phyloP scores from a whole-genome alignment of 2,888 invertebrate species.

The Leptopilina myrica region DNA sequence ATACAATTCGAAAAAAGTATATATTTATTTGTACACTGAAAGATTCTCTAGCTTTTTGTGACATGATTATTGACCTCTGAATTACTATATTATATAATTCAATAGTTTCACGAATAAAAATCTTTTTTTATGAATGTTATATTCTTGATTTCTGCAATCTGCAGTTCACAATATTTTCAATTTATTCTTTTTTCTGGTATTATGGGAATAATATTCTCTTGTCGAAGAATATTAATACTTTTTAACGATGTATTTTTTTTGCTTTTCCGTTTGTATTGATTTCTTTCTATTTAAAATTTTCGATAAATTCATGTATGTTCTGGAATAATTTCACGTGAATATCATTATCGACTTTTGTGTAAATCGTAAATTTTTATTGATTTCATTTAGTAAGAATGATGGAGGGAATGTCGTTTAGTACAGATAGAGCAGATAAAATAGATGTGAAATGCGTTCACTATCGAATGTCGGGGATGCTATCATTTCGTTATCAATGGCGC shows the following conservation, averaged over 20 bases:
- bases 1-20: neutral
- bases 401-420: slow-evolving; percentile 7
- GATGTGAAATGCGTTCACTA: slow-evolving; percentile 46
- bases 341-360: neutral
- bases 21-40: neutral
- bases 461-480: slow-evolving; percentile 53
- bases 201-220: too few relatives aligned
- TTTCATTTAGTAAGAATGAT: neutral
- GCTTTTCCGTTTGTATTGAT: too few relatives aligned
- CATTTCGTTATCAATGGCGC: slow-evolving; percentile 57
- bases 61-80: slow-evolving; percentile 2
- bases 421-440: slow-evolving; percentile 28
- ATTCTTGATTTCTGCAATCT: neutral
- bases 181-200: too few relatives aligned
- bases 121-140: slow-evolving; percentile 26
- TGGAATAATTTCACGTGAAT: too few relatives aligned
- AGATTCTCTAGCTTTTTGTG: slow-evolving; percentile 10
- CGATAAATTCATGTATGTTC: too few relatives aligned
- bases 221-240: too few relatives aligned
- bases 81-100: neutral
- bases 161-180: neutral
- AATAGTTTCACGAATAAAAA: slow-evolving; percentile 12
- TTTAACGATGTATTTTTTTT: too few relatives aligned
- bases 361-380: neutral
- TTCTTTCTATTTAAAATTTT: too few relatives aligned